Conservation (phyloP, 2,797 vertebrate species). For the Erithacus rubecula region DNA sequence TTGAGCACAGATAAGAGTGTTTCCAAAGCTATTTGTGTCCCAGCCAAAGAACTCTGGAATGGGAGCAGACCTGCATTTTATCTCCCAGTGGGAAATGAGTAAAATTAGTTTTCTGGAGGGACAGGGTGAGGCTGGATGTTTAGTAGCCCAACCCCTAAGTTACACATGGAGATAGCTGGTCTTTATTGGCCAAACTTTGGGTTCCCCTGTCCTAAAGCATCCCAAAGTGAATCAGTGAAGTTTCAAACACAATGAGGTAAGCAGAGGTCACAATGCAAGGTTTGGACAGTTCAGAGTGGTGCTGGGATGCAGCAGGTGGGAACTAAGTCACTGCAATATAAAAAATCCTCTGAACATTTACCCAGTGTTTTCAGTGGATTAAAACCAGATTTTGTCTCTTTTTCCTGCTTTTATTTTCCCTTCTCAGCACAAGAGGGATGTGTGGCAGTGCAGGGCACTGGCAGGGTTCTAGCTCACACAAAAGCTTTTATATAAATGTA, state of each 20-base stretch:
- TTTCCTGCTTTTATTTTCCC: background rate
- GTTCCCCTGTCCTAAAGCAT: background rate
- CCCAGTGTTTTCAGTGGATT: background rate
- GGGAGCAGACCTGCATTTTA: slow-evolving; percentile 54
- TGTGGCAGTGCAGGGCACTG: background rate
- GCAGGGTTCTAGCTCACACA: background rate
- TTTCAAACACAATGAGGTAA: background rate
- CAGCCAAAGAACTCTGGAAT: slow-evolving; percentile 17
- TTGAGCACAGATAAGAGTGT: slow-evolving; percentile 12
- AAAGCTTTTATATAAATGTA: background rate
- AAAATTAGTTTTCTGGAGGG: slow-evolving; percentile 55
- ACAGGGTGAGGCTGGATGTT: slow-evolving; percentile 14
- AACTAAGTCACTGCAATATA: background rate
- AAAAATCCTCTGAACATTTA: background rate
- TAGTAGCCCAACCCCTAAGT: background rate
- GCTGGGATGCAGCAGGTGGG: background rate
- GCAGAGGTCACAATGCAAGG: background rate
- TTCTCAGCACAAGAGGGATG: background rate
- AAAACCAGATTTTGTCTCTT: background rate
- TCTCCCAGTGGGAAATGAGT: slow-evolving; percentile 48
- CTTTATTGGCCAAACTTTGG: background rate
- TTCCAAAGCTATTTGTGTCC: slow-evolving; percentile 50
- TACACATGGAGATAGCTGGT: background rate
- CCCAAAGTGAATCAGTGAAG: background rate
- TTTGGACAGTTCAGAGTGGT: background rate